Conservation (phyloP, 35 echinoderm and acorn worm species). For the Lytechinus variegatus region DNA sequence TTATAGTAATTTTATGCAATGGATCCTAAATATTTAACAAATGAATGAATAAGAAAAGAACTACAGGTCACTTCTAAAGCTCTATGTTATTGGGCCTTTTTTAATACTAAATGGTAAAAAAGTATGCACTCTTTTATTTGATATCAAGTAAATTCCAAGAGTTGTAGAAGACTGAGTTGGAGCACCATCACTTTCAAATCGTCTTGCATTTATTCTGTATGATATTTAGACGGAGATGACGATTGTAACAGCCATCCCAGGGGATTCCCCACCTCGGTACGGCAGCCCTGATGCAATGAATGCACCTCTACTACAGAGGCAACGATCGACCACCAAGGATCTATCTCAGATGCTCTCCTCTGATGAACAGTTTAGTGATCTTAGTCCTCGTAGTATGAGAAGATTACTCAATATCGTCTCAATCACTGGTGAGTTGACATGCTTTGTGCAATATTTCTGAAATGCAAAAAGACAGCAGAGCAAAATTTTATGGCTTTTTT, state of each 20-base stretch:
- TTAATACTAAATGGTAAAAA: too few species aligned
- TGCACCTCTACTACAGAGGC: slow-evolving; percentile 29
- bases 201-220: neutral
- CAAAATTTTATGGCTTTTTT: too few species aligned
- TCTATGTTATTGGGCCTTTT: too few species aligned
- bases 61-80: too few species aligned
- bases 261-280: slow-evolving; percentile 20
- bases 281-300: slow-evolving; percentile 45
- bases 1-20: too few species aligned
- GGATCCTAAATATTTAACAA: too few species aligned
- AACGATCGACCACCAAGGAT: slow-evolving; percentile 70
- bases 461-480: too few species aligned
- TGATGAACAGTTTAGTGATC: slow-evolving; percentile 95
- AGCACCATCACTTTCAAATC: neutral
- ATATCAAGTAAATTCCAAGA: too few species aligned
- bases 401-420: slow-evolving; percentile 97
- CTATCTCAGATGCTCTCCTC: slow-evolving; percentile 89
- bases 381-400: slow-evolving; percentile 95
- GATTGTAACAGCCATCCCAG: slow-evolving; percentile 40
- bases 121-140: too few species aligned
- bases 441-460: too few species aligned
- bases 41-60: too few species aligned
- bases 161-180: neutral
- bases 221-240: slow-evolving; percentile 30
- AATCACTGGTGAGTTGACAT: slow-evolving; percentile 87